Conservation (phyloP, 2,888 invertebrate species). For the Linnaemya tessellans region DNA sequence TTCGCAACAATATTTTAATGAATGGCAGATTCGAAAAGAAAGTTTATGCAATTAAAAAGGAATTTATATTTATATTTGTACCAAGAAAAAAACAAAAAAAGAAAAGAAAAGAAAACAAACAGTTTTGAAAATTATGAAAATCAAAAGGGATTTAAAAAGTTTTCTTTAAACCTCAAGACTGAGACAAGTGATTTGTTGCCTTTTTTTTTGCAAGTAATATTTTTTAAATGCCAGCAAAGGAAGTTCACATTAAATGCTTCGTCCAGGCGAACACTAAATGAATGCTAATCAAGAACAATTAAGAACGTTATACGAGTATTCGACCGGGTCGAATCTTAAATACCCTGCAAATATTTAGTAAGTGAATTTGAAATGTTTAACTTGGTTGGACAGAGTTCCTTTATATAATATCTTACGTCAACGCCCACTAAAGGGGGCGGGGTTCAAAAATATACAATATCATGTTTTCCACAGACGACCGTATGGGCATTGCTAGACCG, state of each 20-base stretch:
- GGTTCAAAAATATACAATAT: no score
- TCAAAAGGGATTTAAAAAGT: constrained; percentile 56
- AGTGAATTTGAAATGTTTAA: no score
- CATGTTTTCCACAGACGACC: no score
- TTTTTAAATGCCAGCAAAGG: neutral
- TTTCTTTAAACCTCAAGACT: constrained; percentile 15
- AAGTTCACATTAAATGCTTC: neutral
- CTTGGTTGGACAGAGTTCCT: no score
- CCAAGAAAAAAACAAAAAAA: neutral
- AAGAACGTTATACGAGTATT: no score
- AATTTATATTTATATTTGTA: constrained; percentile 54
- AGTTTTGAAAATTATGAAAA: constrained; percentile 54
- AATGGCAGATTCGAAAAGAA: constrained; percentile 59
- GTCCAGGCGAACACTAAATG: neutral
- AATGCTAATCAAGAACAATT: no score
- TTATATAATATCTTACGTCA: no score
- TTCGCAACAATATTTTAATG: constrained; percentile 60
- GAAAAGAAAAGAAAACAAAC: no score
- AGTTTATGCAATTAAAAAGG: constrained; percentile 69
- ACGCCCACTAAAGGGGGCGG: no score
- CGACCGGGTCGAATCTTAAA: no score
- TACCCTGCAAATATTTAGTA: no score
- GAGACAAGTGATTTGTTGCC: constrained; percentile 40
- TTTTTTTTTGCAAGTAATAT: neutral
- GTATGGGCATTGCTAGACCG: no score